A percentile compares a stretch with the other conserved stretches of the same genome.
These are phyloP conservation scores for Oscheius sp. DNA, from an alignment of 2,888 invertebrate species.

Conservation along the genomic window DNA sequence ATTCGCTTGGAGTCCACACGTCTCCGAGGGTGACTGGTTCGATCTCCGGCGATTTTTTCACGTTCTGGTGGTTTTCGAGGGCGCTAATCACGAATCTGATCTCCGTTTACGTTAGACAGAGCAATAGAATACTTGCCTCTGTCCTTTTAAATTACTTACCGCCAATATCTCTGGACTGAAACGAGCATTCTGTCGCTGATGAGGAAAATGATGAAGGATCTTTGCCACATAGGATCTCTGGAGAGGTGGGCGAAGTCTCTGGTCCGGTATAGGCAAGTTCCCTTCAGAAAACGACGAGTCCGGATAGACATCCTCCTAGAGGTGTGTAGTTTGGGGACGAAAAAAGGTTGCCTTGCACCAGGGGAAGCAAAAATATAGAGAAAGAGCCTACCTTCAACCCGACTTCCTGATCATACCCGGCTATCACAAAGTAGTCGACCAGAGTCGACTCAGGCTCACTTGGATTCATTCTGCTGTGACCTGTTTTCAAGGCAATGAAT, in stretches of 20 bases:
- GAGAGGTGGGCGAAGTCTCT: constrained; percentile 81
- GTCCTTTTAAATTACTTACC: constrained; percentile 79
- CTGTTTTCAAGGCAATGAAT: not conserved
- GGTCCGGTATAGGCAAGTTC: not conserved
- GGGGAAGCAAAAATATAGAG: not conserved
- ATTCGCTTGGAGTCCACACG: no score
- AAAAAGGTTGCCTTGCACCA: not conserved
- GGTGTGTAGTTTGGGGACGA: not conserved
- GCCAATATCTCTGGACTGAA: constrained; percentile 86
- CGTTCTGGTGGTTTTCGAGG: no score
- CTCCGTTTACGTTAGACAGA: no score
- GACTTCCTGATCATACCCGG: constrained; percentile 66
- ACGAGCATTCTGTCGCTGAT: constrained; percentile 81
- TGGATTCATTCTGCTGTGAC: constrained; percentile 21
- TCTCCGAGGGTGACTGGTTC: no score
- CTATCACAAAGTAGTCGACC: constrained; percentile 71
- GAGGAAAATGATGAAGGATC: constrained; percentile 93
- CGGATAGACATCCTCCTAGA: constrained; percentile 22
- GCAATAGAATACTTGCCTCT: no score
- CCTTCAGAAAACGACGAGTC: constrained; percentile 25
- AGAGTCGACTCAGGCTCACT: constrained; percentile 59
- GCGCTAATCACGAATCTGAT: no score
- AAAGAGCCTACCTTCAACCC: constrained; percentile 63
- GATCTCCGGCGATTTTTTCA: no score
- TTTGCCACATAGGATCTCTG: constrained; percentile 94